These are phyloP conservation scores for Drosophila tanythrix DNA, from an alignment of 2,888 invertebrate genomes.

Conservation along the genomic window DNA sequence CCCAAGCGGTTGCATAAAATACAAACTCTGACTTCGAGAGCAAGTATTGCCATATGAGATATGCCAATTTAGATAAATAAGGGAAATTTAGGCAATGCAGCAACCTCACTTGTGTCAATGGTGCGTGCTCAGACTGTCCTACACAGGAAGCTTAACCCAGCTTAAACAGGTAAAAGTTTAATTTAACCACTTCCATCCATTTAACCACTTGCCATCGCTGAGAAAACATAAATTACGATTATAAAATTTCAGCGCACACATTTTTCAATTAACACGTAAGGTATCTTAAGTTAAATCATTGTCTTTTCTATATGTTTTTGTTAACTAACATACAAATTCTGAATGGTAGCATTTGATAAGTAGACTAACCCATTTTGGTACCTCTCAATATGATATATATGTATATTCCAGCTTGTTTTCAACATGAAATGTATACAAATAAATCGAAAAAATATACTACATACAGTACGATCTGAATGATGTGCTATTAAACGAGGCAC, in stretches of 20 bases:
- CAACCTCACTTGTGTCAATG: not conserved
- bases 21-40: too few species aligned
- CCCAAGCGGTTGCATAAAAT: too few species aligned
- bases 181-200: not conserved
- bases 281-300: conserved; percentile 21
- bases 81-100: not conserved
- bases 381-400: conserved; percentile 33
- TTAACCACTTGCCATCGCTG: not conserved
- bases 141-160: not conserved
- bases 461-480: too few species aligned
- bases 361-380: conserved; percentile 52
- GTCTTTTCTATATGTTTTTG: not conserved
- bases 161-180: not conserved
- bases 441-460: too few species aligned
- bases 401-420: too few species aligned
- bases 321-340: conserved; percentile 27
- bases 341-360: conserved; percentile 36
- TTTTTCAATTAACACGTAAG: conserved; percentile 23
- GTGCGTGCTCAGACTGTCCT: not conserved
- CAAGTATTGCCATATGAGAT: too few species aligned
- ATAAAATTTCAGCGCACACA: not conserved
- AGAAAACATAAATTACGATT: not conserved
- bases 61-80: not conserved
- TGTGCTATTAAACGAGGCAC: too few species aligned
- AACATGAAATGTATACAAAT: too few species aligned